These are phyloP conservation scores for Clytia hemisphaerica DNA, from an alignment of 30 jellyfish, hydroid and myxozoan species.

Conservation along the genomic window DNA sequence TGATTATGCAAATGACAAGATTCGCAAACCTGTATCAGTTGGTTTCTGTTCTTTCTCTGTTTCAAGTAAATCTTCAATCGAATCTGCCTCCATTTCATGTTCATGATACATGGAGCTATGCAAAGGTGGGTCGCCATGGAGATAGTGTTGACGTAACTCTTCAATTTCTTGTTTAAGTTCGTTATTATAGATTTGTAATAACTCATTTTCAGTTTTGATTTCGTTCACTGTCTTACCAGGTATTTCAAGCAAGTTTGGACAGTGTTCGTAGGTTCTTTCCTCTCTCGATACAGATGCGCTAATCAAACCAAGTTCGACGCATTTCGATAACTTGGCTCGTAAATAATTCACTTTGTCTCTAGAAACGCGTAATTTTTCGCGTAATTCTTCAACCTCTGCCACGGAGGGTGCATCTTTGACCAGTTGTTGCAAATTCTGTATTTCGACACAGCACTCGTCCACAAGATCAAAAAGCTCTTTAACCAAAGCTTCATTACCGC, in stretches of 20 bases:
- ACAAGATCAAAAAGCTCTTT: neutral
- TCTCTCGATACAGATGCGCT: neutral
- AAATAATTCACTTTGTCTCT: neutral
- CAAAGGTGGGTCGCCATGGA: too few relatives aligned
- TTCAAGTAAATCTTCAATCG: too few relatives aligned
- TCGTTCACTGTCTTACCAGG: conserved; percentile 19
- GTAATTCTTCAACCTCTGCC: neutral
- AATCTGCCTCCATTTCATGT: too few relatives aligned
- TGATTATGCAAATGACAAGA: too few relatives aligned
- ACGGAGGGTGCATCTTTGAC: neutral
- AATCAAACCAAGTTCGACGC: neutral
- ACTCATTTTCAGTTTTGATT: neutral
- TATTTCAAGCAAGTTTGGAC: neutral
- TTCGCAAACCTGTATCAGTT: too few relatives aligned
- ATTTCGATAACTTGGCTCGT: neutral
- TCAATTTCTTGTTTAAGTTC: too few relatives aligned
- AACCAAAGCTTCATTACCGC: neutral
- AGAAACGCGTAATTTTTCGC: neutral
- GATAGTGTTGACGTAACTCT: too few relatives aligned
- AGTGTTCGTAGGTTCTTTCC: neutral
- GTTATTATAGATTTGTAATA: neutral
- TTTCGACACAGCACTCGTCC: conserved; percentile 2
- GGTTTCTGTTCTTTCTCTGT: too few relatives aligned
- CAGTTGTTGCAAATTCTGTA: neutral
- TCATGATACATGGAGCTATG: too few relatives aligned